These are phyloP conservation scores for Zaprionus bogoriensis DNA, from an alignment of 2,888 invertebrate genomes.

Conservation along the genomic window DNA sequence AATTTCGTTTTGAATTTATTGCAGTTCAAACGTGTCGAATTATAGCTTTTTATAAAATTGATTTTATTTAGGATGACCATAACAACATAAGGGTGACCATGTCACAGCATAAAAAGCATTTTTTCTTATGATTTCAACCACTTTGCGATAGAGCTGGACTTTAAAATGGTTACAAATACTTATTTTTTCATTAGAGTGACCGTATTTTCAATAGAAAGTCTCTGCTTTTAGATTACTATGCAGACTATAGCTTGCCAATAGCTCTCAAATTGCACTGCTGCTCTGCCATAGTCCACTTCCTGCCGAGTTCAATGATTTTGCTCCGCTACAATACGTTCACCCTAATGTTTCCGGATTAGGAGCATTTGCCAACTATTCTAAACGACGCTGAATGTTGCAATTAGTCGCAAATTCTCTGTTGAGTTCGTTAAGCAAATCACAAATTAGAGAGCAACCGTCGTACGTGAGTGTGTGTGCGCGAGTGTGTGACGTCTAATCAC, in stretches of 20 bases:
- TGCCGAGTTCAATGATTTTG: no score
- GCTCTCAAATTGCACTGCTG: no score
- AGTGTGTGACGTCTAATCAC: background rate
- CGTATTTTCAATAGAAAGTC: no score
- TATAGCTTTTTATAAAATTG: background rate
- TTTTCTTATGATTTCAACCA: no score
- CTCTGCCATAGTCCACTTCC: no score
- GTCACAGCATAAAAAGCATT: no score
- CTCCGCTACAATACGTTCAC: background rate
- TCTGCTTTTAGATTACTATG: no score
- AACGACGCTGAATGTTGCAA: background rate
- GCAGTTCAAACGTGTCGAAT: no score
- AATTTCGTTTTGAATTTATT: background rate
- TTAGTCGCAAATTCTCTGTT: slow-evolving; percentile 5
- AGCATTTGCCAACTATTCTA: background rate
- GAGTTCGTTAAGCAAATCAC: slow-evolving; percentile 1
- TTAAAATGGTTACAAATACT: no score
- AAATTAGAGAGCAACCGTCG: slow-evolving; percentile 21
- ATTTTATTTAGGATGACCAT: background rate
- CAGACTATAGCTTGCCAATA: no score
- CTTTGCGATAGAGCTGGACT: no score
- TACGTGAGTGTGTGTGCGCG: background rate
- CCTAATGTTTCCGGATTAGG: background rate
- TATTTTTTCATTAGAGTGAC: background rate
- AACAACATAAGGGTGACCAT: no score